A percentile compares a stretch with the other conserved stretches of the same genome.
These are phyloP conservation scores for Capromys pilorides DNA, from an alignment of 2,797 vertebrate species.

Conservation along the genomic window DNA sequence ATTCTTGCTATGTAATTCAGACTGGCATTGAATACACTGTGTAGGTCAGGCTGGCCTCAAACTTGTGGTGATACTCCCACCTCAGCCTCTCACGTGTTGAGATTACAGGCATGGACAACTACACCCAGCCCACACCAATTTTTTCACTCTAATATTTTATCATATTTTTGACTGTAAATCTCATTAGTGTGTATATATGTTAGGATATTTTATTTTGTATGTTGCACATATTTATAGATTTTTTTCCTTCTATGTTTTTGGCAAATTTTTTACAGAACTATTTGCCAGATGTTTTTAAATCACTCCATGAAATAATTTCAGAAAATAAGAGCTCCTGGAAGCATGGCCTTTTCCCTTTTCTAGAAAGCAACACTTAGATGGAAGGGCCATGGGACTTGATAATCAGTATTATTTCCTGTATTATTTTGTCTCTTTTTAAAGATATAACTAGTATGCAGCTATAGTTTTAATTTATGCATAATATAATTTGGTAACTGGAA, in stretches of 20 bases:
- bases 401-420: background rate
- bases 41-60: background rate
- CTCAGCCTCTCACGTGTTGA: background rate
- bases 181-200: background rate
- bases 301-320: background rate
- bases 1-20: background rate
- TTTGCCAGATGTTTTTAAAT: background rate
- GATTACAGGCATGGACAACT: background rate
- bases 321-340: background rate
- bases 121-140: background rate
- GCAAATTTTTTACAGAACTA: background rate
- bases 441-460: background rate
- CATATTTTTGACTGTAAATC: background rate
- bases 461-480: slow-evolving; percentile 36
- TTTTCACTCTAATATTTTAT: background rate
- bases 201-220: slow-evolving; percentile 1
- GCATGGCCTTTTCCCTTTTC: background rate
- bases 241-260: background rate
- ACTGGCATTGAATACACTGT: background rate
- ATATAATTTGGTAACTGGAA: background rate
- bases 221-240: background rate
- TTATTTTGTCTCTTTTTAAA: background rate
- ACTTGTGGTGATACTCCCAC: background rate
- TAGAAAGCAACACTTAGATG: background rate
- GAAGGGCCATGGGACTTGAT: background rate